Conservation (phyloP, 2,113 vertebrate genomes). For the Ammodytes marinus region DNA sequence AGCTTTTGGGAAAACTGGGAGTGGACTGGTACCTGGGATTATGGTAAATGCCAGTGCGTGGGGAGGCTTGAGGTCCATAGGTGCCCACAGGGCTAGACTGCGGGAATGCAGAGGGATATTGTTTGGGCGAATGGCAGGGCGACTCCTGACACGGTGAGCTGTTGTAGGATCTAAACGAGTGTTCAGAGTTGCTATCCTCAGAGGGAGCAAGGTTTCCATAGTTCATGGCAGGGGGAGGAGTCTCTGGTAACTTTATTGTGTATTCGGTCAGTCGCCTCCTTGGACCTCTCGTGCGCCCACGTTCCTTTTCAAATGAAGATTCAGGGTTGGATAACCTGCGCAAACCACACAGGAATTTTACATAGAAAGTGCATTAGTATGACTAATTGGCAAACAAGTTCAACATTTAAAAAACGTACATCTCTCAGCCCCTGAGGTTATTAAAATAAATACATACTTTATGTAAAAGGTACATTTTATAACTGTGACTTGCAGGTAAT, state of each 20-base stretch:
- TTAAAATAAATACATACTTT: not conserved
- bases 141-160: constrained; percentile 80
- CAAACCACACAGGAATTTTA: constrained; percentile 29
- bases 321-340: constrained; percentile 83
- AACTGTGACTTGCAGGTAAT: not conserved
- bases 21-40: constrained; percentile 64
- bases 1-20: constrained; percentile 64
- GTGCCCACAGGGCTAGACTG: constrained; percentile 52
- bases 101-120: constrained; percentile 53
- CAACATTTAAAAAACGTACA: constrained; percentile 3
- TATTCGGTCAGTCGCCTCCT: constrained; percentile 87
- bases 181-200: constrained; percentile 88
- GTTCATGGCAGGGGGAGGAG: constrained; percentile 58
- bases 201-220: constrained; percentile 78
- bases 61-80: constrained; percentile 56
- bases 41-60: constrained; percentile 65
- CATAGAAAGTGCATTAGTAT: constrained; percentile 1
- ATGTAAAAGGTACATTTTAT: not conserved
- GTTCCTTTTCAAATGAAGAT: constrained; percentile 74
- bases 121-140: constrained; percentile 57
- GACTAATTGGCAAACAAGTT: not conserved
- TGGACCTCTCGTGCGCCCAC: constrained; percentile 81
- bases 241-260: constrained; percentile 74
- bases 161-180: constrained; percentile 85
- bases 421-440: not conserved